Conservation (phyloP, 2,888 invertebrate species). For the Rhingia campestris region DNA sequence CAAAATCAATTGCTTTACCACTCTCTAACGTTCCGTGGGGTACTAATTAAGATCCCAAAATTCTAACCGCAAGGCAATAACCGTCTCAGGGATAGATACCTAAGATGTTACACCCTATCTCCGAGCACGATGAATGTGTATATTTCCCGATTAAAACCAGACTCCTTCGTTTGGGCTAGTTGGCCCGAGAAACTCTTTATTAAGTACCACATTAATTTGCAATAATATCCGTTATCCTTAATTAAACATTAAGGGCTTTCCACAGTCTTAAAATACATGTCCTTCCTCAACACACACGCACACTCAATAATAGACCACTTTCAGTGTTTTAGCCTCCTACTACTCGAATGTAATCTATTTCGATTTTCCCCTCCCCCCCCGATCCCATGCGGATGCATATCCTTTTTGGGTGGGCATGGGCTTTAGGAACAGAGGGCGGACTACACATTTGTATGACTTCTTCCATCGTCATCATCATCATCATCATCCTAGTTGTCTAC, state of each 20-base stretch:
- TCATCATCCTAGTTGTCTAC: background rate
- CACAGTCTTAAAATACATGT: slow-evolving; percentile 23
- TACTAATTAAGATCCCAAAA: no score
- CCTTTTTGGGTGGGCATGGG: slow-evolving; percentile 8
- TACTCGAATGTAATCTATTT: slow-evolving; percentile 7
- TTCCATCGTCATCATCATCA: no score
- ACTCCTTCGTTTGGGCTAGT: background rate
- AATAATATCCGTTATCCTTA: slow-evolving; percentile 56
- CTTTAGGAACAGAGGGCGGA: background rate
- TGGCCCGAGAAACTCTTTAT: slow-evolving; percentile 44
- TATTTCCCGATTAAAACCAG: background rate
- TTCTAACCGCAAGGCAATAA: no score
- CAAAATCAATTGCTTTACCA: no score
- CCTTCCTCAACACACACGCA: background rate
- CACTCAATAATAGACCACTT: slow-evolving; percentile 6
- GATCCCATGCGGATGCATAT: slow-evolving; percentile 23
- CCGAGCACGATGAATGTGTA: no score
- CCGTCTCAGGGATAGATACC: no score
- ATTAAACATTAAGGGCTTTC: slow-evolving; percentile 36
- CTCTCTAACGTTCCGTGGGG: no score
- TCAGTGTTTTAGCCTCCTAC: background rate
- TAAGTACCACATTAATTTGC: slow-evolving; percentile 62
- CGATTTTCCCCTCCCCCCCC: slow-evolving; percentile 1
- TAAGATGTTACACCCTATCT: no score
- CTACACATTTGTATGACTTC: slow-evolving; percentile 35